Evolutionary conservation across 2,888 invertebrate species (phyloP).

Genomic region (Drosophila multiciliata): DNA sequence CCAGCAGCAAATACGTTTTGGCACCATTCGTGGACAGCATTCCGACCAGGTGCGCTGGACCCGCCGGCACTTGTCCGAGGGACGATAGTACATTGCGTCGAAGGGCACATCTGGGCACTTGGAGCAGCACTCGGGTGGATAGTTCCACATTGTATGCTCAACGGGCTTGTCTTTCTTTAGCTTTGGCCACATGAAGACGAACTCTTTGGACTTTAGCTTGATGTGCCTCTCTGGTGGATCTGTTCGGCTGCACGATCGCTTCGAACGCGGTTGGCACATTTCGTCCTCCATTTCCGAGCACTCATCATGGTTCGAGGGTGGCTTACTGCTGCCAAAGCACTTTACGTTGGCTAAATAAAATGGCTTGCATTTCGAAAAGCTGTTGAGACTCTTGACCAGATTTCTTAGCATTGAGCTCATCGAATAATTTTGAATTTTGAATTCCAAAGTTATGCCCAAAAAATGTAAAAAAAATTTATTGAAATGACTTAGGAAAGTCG

Average conservation of each 20-base stretch:
- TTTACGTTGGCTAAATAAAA: rapidly evolving
- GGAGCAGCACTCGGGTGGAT: conserved; percentile 48
- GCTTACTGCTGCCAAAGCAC: not conserved
- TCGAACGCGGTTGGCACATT: not conserved
- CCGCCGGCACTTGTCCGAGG: conserved; percentile 44
- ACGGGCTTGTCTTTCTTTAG: not conserved
- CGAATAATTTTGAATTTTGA: conserved; percentile 15
- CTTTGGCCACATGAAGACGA: conserved; percentile 51
- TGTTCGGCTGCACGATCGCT: conserved; percentile 18
- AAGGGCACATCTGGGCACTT: conserved; percentile 47
- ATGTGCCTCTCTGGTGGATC: conserved; percentile 10
- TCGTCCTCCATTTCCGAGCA: not conserved
- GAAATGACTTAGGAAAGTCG: not conserved
- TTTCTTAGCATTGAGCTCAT: conserved; percentile 15
- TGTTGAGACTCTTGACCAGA: not conserved
- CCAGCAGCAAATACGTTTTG: conserved; percentile 39
- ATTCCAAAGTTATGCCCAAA: conserved; percentile 2
- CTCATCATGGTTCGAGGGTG: not conserved
- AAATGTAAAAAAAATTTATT: not conserved
- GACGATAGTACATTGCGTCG: conserved; percentile 59
- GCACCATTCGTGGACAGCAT: conserved; percentile 52
- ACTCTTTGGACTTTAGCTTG: not conserved
- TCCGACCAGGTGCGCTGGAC: conserved; percentile 72
- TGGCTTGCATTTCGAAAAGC: not conserved
- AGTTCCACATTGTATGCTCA: not conserved